Evolutionary conservation across 1,140 invertebrate species (phyloP).

Genomic region (Papilio aristodemus): DNA sequence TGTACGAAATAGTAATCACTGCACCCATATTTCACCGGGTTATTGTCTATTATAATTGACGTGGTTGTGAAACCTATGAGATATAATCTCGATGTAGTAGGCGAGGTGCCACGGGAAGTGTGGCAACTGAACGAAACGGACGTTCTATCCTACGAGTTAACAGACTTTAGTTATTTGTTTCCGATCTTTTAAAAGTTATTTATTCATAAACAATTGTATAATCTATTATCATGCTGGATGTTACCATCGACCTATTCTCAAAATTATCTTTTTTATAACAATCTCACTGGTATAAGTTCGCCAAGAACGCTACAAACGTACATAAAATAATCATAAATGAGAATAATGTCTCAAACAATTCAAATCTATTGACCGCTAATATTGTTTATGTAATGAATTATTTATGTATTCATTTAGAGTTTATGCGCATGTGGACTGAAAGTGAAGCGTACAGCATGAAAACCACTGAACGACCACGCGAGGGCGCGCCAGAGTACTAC

Average conservation of each 20-base stretch:
- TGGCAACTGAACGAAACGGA: slow-evolving; percentile 12
- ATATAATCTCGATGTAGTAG: background rate
- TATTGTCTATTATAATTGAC: slow-evolving; percentile 6
- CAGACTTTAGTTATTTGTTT: background rate
- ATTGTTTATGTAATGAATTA: background rate
- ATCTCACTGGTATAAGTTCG: too few relatives aligned
- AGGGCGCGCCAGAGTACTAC: slow-evolving; percentile 43
- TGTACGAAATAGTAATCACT: slow-evolving; percentile 1
- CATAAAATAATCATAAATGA: background rate
- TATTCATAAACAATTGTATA: too few relatives aligned
- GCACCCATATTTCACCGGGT: background rate
- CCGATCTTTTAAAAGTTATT: background rate
- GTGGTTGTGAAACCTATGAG: slow-evolving; percentile 4
- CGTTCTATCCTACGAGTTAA: background rate
- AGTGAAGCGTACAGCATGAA: slow-evolving; percentile 35
- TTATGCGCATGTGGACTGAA: slow-evolving; percentile 2
- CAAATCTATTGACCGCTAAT: background rate
- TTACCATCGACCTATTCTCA: too few relatives aligned
- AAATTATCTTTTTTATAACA: too few relatives aligned
- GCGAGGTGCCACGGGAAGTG: slow-evolving; percentile 2
- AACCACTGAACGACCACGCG: slow-evolving; percentile 37
- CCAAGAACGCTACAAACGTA: too few relatives aligned
- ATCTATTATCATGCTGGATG: too few relatives aligned
- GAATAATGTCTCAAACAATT: background rate
- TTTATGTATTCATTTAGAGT: slow-evolving; percentile 15